These are phyloP conservation scores for Ochotona princeps DNA, from an alignment of 2,113 vertebrate species.

Conservation along the genomic window DNA sequence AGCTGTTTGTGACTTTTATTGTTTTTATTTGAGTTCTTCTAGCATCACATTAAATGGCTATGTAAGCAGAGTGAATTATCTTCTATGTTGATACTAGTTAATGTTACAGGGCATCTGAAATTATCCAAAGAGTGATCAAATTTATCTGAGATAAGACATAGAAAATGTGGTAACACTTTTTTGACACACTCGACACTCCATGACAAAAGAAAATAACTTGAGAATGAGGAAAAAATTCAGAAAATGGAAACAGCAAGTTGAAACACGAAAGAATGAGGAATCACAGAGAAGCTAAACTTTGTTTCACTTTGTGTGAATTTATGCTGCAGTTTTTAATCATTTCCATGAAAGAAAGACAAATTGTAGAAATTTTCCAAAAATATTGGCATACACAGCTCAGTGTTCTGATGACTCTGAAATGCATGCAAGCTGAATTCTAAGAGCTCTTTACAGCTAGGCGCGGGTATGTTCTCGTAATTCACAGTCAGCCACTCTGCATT, in stretches of 20 bases:
- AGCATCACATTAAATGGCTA: slow-evolving; percentile 55
- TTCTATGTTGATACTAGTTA: background rate
- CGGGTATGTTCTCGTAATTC: slow-evolving; percentile 60
- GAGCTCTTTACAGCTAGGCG: slow-evolving; percentile 62
- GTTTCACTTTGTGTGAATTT: slow-evolving; percentile 68
- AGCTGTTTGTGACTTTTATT: slow-evolving; percentile 47
- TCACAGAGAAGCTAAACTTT: background rate
- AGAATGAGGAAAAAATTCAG: background rate
- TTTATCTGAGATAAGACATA: slow-evolving; percentile 1
- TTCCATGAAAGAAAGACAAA: slow-evolving; percentile 80
- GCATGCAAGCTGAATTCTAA: slow-evolving; percentile 56
- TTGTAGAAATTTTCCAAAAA: slow-evolving; percentile 72
- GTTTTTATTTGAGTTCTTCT: background rate
- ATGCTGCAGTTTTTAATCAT: slow-evolving; percentile 62
- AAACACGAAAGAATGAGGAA: slow-evolving; percentile 34
- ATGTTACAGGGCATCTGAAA: background rate
- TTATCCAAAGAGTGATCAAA: slow-evolving; percentile 5
- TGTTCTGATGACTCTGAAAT: slow-evolving; percentile 68
- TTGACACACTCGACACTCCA: slow-evolving; percentile 12
- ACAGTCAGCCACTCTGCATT: slow-evolving; percentile 59
- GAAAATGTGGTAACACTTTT: background rate
- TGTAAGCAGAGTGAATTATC: slow-evolving; percentile 54
- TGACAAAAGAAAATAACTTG: slow-evolving; percentile 3
- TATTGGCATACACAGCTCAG: slow-evolving; percentile 69
- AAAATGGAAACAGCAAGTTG: slow-evolving; percentile 41